A percentile compares a stretch with the other conserved stretches of the same genome.
Evolutionary conservation across 2,113 vertebrate genomes (phyloP).

Genomic region (Meriones unguiculatus): DNA sequence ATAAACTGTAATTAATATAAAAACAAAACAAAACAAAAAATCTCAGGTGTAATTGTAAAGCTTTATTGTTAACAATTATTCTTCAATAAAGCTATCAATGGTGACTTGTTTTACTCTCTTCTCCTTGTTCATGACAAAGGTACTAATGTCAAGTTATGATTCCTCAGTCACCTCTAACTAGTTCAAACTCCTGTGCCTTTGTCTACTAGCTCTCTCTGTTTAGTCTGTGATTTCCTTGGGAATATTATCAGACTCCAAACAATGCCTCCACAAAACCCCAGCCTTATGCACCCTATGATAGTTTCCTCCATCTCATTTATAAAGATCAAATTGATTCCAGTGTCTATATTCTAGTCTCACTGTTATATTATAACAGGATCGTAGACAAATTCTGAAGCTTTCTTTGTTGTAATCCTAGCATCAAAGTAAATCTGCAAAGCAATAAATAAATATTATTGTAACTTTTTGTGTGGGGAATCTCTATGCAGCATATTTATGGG

Average conservation of each 20-base stretch:
- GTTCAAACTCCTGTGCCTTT: neutral
- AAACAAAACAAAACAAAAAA: no score
- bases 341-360: neutral
- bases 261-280: neutral
- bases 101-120: neutral
- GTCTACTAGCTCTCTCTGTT: neutral
- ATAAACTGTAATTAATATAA: no score
- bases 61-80: neutral
- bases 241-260: neutral
- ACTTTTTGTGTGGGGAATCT: neutral
- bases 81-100: neutral
- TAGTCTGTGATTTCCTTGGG: neutral
- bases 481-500: neutral
- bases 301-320: neutral
- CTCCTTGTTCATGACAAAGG: neutral
- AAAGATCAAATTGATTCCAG: neutral
- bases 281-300: neutral
- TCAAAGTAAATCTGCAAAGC: neutral
- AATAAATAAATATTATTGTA: neutral
- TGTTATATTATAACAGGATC: neutral
- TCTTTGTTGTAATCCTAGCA: neutral
- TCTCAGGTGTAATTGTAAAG: neutral
- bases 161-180: neutral
- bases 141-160: neutral
- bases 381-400: neutral